Conservation (phyloP, 2,888 invertebrate genomes). For the Acholoe squamosa region DNA sequence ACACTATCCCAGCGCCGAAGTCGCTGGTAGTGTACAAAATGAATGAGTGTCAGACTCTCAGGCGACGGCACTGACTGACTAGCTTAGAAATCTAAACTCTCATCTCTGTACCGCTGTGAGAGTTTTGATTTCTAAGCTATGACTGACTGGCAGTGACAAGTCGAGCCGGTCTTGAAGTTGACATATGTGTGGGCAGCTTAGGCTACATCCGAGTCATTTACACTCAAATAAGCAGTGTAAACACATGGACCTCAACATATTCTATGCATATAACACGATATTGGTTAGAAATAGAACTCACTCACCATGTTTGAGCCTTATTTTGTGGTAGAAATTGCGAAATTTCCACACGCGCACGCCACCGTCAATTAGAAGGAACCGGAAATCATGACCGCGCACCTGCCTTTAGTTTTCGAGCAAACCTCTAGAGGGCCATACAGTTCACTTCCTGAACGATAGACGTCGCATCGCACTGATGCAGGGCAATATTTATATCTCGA, state of each 20-base stretch:
- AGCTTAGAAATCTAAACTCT: too few relatives aligned
- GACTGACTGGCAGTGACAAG: too few relatives aligned
- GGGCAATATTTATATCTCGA: neutral
- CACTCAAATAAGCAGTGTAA: neutral
- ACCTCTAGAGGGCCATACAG: neutral
- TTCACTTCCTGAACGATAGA: too few relatives aligned
- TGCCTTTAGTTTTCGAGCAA: neutral
- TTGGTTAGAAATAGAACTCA: neutral
- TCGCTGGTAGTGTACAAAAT: too few relatives aligned
- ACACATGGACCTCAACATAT: neutral
- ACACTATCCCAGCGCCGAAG: too few relatives aligned
- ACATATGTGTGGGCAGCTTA: neutral
- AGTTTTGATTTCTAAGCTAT: too few relatives aligned
- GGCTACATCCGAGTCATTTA: neutral
- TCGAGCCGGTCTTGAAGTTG: too few relatives aligned
- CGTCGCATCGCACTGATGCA: too few relatives aligned
- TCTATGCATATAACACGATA: neutral
- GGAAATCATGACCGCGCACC: conserved; percentile 12
- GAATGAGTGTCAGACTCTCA: too few relatives aligned
- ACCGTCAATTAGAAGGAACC: neutral
- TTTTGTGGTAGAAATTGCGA: conserved; percentile 32
- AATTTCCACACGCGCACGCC: conserved; percentile 38
- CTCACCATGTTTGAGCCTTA: conserved; percentile 27
- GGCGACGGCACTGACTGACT: too few relatives aligned
- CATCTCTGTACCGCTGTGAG: too few relatives aligned